Conservation (phyloP, 2,888 invertebrate genomes). For the Pyrochroa serraticornis region DNA sequence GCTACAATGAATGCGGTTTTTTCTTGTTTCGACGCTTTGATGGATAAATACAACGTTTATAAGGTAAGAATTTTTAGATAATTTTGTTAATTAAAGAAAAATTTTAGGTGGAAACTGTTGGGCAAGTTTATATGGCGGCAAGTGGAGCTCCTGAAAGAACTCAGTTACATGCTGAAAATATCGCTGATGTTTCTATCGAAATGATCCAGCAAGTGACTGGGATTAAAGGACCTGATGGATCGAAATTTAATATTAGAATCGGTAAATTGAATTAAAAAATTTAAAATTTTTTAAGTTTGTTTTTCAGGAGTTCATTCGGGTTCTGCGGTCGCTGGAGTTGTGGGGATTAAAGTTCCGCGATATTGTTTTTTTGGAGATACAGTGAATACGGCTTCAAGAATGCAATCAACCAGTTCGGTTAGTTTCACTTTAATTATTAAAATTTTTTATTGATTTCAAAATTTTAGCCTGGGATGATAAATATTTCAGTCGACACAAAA, state of each 20-base stretch:
- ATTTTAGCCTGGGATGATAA: constrained; percentile 71
- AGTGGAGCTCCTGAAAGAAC: constrained; percentile 83
- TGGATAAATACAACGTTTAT: constrained; percentile 82
- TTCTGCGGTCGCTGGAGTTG: constrained; percentile 86
- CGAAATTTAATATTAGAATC: constrained; percentile 65
- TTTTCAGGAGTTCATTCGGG: constrained; percentile 80
- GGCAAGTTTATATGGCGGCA: constrained; percentile 87
- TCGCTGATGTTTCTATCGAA: constrained; percentile 77
- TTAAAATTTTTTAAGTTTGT: constrained; percentile 11
- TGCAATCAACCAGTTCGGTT: constrained; percentile 76
- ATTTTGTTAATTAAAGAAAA: not conserved
- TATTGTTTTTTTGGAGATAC: constrained; percentile 92
- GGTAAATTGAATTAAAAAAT: constrained; percentile 54
- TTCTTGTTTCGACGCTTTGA: constrained; percentile 79
- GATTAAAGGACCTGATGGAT: constrained; percentile 63
- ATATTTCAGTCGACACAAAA: constrained; percentile 76
- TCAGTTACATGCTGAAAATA: constrained; percentile 73
- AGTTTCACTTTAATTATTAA: no score
- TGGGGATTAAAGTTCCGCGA: constrained; percentile 82
- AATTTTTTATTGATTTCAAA: not conserved
- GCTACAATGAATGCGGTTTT: constrained; percentile 83
- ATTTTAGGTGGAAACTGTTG: constrained; percentile 85
- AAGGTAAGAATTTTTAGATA: constrained; percentile 65
- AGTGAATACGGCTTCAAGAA: constrained; percentile 89
- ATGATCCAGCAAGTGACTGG: constrained; percentile 71